Evolutionary conservation across 1,140 invertebrate species (phyloP), one percentile per base, ranked within the genome.

Genomic region (Aphaenogaster floridana): DNA sequence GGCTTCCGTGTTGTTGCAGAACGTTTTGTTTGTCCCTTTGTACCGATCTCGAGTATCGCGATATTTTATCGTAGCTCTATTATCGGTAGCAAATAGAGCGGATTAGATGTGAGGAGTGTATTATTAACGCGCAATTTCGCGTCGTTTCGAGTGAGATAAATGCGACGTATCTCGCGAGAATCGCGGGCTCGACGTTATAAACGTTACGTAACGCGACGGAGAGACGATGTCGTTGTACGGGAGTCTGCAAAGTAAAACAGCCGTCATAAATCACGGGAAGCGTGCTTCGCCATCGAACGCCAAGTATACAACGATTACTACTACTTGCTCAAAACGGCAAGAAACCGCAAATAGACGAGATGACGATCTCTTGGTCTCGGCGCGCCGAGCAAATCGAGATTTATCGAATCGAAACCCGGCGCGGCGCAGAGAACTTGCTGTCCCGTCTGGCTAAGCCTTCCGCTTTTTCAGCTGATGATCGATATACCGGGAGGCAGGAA

Each of bases 351-450:
- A 59, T 59, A 81, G 76, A 66, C 50, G 21, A 34, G 52, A 84
- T 71, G 61, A 83, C 63, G 57, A 81, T 89, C 77, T 59, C 68
- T 48, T 63, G 45, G 59, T 54, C 52, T 77, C 63, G n/a, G 42
- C 42, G 52, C 28, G 34, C 50, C 34, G 45, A 45, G 48, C 48
- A 42, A 63, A 71, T 66, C 72, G 72, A 50, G 45, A 69, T 83
- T 84, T 63, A 86, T 91, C 86, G 72, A 89, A 69, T 91, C 71
- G 52, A 91, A 91, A 88, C 90, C 81, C 66, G 42, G 42, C 59
- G 61, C 57, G 42, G 42, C 59, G 61, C 57, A 86, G 87, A 89
- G 66, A 91, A 91, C 90, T 81, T 36, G 86, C 42, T 45, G 28
- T 61, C 21, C 39, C n/a, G n/a, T 17, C 72, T 21, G 28, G 86